A percentile compares a stretch with the other conserved stretches of the same genome.
These are phyloP conservation scores for Megalopta genalis DNA, from an alignment of 1,140 invertebrate species.

Conservation along the genomic window DNA sequence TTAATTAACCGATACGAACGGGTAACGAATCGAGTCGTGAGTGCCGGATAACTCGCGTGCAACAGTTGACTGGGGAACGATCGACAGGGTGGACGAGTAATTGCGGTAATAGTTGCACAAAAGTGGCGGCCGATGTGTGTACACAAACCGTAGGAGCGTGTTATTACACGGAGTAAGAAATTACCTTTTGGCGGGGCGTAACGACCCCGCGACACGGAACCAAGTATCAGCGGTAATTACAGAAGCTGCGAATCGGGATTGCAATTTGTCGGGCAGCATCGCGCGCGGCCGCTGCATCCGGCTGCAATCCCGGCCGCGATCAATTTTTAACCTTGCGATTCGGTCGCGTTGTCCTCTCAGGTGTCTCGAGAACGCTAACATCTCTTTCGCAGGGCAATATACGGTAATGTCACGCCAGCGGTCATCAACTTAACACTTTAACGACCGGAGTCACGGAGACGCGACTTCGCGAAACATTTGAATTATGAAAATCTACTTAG, in stretches of 20 bases:
- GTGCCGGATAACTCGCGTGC: slow-evolving; percentile 17
- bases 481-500: too few relatives aligned
- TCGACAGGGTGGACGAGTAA: slow-evolving; percentile 15
- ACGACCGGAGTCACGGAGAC: too few relatives aligned
- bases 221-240: slow-evolving; percentile 31
- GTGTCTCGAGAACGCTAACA: too few relatives aligned
- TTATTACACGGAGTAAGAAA: slow-evolving; percentile 43
- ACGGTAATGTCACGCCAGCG: too few relatives aligned
- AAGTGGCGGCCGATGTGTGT: slow-evolving; percentile 38
- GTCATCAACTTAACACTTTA: too few relatives aligned
- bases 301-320: neutral
- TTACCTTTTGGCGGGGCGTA: slow-evolving; percentile 28
- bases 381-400: too few relatives aligned
- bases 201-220: slow-evolving; percentile 42
- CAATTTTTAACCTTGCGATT: neutral
- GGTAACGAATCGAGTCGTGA: slow-evolving; percentile 13
- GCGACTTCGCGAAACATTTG: too few relatives aligned
- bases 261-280: slow-evolving; percentile 20
- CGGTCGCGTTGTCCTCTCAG: neutral
- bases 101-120: slow-evolving; percentile 42
- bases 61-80: slow-evolving; percentile 37
- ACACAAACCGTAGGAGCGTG: slow-evolving; percentile 20
- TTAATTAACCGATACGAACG: slow-evolving; percentile 15
- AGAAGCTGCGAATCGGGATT: slow-evolving; percentile 29
- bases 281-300: neutral